Base-by-base conservation (phyloP, 2,888 invertebrate species). In the Congeria kusceri region DNA sequence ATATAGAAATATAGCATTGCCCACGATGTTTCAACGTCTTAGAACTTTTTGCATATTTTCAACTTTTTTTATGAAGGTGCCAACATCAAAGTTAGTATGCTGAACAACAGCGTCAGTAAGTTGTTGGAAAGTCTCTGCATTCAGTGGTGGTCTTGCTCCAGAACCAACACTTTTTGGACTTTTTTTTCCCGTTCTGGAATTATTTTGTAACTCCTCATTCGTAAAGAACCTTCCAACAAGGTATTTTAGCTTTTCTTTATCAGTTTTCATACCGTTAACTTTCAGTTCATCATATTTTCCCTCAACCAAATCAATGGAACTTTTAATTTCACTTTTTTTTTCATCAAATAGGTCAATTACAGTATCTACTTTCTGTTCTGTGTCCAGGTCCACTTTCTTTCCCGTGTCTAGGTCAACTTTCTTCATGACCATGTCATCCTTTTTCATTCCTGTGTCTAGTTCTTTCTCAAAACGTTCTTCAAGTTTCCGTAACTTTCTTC, bases 41-140 rank as follows among this genome's bases (percentile, higher is more conserved):
- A 67, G 57, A 20, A 67, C 28, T 57, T 67, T 67, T 67, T 67
- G 67, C 27, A 67, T 57, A 39, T 67, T 67, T 67, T 67, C 67
- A 57, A 67, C 56, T 57, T 67, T 67, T 32, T 67, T 67, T 18
- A 67, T 67, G 25, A 67, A 67, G 11, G 56, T 67, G 32, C 20
- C 1, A 23, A 57, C 1, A 57, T 67, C 67, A 67, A 39, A 57
- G 23, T 23, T 67, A 25, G 67, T 67, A 27, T 67, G 39, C 32
- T 39, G 27, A 13, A 44, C 20, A 56, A 67, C 67, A 23, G 67
- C 67, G 20, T 23, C 67, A 39, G 67, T 44, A 11, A 67, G 57
- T 18, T 65, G 28, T 15, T 27, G 3, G 28, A 65, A 65, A 49
- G 29, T 18, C 32, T 53, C 39, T 53, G 27, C 57, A 66, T 66